Percentiles rank a stretch among this genome's conserved stretches.
Conservation (phyloP, 2,888 invertebrate species). For the Belgica antarctica region DNA sequence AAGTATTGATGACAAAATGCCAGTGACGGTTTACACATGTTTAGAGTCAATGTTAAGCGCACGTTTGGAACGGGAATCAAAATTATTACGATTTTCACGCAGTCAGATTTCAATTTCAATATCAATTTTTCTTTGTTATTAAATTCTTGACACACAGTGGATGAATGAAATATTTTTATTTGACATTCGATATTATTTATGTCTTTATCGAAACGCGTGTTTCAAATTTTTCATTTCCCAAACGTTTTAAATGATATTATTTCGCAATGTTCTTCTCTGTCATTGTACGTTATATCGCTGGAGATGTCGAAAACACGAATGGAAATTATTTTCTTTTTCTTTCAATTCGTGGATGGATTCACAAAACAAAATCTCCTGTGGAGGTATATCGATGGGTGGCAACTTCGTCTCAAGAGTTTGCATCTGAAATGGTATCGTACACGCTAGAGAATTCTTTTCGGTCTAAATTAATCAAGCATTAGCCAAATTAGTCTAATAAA, state of each 20-base stretch:
- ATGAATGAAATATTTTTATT: conserved; percentile 18
- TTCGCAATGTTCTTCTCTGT: neutral
- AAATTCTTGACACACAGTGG: too few relatives aligned
- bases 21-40: conserved; percentile 34
- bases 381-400: too few relatives aligned
- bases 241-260: neutral
- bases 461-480: too few relatives aligned
- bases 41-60: neutral
- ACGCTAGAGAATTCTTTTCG: too few relatives aligned
- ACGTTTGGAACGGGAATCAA: neutral
- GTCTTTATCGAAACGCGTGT: neutral
- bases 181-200: conserved; percentile 9
- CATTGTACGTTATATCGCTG: conserved; percentile 13
- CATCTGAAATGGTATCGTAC: too few relatives aligned
- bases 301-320: neutral
- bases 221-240: neutral
- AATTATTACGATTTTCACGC: neutral
- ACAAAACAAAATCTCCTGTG: too few relatives aligned
- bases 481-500: too few relatives aligned
- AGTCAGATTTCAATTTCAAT: neutral
- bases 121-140: too few relatives aligned
- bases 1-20: conserved; percentile 24
- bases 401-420: too few relatives aligned
- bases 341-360: too few relatives aligned
- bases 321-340: too few relatives aligned